A percentile compares a stretch with the other conserved stretches of the same genome.
These are phyloP conservation scores for Pyrrhia umbra DNA, from an alignment of 2,888 invertebrate genomes.

Conservation along the genomic window DNA sequence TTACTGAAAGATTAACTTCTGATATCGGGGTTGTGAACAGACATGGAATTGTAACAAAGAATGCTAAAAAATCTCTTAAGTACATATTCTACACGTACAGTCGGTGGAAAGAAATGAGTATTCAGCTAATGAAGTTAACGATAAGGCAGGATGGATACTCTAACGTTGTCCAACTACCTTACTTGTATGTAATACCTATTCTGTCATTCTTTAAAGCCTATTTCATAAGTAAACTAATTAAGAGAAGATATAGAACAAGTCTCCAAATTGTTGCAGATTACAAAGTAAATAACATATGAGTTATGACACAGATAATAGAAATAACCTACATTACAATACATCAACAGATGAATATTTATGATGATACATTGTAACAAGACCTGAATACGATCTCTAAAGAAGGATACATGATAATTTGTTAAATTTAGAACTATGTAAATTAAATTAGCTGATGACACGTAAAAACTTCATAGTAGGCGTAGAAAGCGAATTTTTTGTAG, in stretches of 20 bases:
- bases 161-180: too few relatives aligned
- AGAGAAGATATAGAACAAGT: neutral
- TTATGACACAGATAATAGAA: neutral
- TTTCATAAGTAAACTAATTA: neutral
- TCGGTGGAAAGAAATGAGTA: too few relatives aligned
- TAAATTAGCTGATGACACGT: neutral
- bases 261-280: neutral
- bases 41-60: too few relatives aligned
- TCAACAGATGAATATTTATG: neutral
- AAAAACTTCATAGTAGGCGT: too few relatives aligned
- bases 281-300: neutral
- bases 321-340: neutral
- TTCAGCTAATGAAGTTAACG: too few relatives aligned
- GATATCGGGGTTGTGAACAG: too few relatives aligned
- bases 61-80: too few relatives aligned
- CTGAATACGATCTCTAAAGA: neutral
- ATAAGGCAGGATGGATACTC: too few relatives aligned
- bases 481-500: too few relatives aligned
- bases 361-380: neutral
- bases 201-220: neutral
- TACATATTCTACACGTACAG: too few relatives aligned
- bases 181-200: too few relatives aligned
- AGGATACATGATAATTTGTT: conserved; percentile 1
- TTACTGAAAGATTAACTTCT: too few relatives aligned
- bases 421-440: conserved; percentile 2